Evolutionary conservation across 2,797 vertebrate genomes (phyloP), one percentile per base, ranked within the genome.

Genomic region (Onychomys arenicola): DNA sequence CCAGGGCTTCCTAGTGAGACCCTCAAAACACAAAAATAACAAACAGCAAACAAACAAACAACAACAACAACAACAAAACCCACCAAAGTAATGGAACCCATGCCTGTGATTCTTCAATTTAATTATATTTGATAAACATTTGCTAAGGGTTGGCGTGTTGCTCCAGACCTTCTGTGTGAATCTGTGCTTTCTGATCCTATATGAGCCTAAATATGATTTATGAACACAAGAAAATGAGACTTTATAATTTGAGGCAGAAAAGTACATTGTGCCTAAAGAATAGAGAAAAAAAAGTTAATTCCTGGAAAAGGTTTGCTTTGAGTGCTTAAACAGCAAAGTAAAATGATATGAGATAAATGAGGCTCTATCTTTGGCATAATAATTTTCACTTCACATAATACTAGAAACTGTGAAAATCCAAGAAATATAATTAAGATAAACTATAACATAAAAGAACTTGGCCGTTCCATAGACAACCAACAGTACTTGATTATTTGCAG

Each of bases 251-350:
- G 90, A 94, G 75, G 37, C 49, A 89, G 37, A 89, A 75, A 92
- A 94, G n/a, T 84, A 3, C 69, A 63, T 91, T n/a, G 49, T 67
- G 46, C 43, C 75, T 71, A 27, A 87, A 93, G 37, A 89, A 91
- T 32, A 92, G 93, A 87, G 46, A 87, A 40, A 94, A 96, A 94
- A 88, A 97, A 94, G 93, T 92, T 88, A 85, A 95, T 81, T 77
- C 17, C 37, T 89, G 27, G 57, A 89, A 40, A 95, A 94, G 92
- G 8, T 76, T 61, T 91, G 67, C 82, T 93, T 43, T 78, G 43
- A 93, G 37, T 86, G 81, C 77, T 93, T 89, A 71, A 76, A 43
- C 55, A 67, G 57, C 55, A 65, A 78, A 82, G 95, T 73, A 95
- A 92, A 84, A n/a, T 89, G 77, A 75, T 65, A 37, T 46, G 14